A percentile compares a stretch with the other conserved stretches of the same genome.
Evolutionary conservation across 1,140 invertebrate genomes (phyloP).

Genomic region (Diuraphis noxia): DNA sequence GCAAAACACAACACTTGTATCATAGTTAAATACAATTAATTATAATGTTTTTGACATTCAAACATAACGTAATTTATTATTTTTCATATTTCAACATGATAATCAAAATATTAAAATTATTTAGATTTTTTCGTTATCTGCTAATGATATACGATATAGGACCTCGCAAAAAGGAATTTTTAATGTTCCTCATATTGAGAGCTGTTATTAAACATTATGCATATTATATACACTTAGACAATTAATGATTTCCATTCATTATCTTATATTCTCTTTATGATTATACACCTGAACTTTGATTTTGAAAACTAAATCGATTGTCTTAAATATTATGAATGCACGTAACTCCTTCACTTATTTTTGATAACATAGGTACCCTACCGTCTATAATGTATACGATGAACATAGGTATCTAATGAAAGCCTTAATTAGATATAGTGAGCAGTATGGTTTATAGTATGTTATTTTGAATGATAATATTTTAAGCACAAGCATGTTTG

Average conservation of each 20-base stretch:
- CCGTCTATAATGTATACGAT: background rate
- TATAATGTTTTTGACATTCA: background rate
- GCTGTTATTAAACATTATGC: background rate
- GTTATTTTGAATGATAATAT: background rate
- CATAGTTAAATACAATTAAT: background rate
- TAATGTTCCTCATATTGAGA: background rate
- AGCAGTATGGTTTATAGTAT: background rate
- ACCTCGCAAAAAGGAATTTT: background rate
- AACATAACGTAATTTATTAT: background rate
- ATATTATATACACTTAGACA: background rate
- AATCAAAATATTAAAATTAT: background rate
- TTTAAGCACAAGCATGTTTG: background rate
- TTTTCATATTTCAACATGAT: background rate
- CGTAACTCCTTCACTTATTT: background rate
- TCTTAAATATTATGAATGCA: background rate
- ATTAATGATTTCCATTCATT: background rate
- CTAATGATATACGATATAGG: background rate
- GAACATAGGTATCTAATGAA: background rate
- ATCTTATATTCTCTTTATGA: constrained; percentile 8
- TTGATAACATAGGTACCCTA: background rate
- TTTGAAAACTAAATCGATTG: background rate
- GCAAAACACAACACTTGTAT: background rate
- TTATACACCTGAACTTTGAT: background rate
- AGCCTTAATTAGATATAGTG: background rate
- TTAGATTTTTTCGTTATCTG: background rate